These are phyloP conservation scores for Hippoglossus stenolepis DNA, from an alignment of 2,113 vertebrate genomes.

Conservation along the genomic window DNA sequence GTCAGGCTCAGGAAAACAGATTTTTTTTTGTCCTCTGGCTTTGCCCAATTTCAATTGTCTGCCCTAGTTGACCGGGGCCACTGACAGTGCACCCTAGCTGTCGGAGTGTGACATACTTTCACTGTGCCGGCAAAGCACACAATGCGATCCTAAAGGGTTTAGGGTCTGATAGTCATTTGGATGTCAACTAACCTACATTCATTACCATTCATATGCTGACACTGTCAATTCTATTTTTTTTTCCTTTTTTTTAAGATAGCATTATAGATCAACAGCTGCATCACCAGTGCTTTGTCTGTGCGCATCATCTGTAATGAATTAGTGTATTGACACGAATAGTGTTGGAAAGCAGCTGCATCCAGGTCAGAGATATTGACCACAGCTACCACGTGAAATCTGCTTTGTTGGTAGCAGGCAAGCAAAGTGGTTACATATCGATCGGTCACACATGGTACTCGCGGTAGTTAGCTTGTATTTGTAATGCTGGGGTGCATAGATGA, in stretches of 20 bases:
- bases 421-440: slow-evolving; percentile 74
- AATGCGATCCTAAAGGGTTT: slow-evolving; percentile 46
- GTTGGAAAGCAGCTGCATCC: slow-evolving; percentile 71
- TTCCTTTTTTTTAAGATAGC: slow-evolving; percentile 46
- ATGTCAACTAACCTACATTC: slow-evolving; percentile 60
- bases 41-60: slow-evolving; percentile 61
- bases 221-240: slow-evolving; percentile 49
- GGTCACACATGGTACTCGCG: slow-evolving; percentile 50
- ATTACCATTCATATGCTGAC: slow-evolving; percentile 39
- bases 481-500: slow-evolving; percentile 14
- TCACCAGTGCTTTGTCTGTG: slow-evolving; percentile 45
- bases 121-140: slow-evolving; percentile 25
- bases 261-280: slow-evolving; percentile 61
- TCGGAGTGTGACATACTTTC: slow-evolving; percentile 73
- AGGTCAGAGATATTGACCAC: slow-evolving; percentile 83
- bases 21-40: slow-evolving; percentile 64
- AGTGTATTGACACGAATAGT: slow-evolving; percentile 70
- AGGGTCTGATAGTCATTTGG: slow-evolving; percentile 35
- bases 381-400: slow-evolving; percentile 67
- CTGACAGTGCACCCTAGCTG: slow-evolving; percentile 42
- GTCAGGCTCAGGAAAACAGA: slow-evolving; percentile 59
- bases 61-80: slow-evolving; percentile 63
- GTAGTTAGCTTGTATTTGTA: slow-evolving; percentile 33
- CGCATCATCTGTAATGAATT: slow-evolving; percentile 71
- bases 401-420: slow-evolving; percentile 63